Base-by-base conservation (phyloP, 2,888 invertebrate species). In the Agrochola litura region DNA sequence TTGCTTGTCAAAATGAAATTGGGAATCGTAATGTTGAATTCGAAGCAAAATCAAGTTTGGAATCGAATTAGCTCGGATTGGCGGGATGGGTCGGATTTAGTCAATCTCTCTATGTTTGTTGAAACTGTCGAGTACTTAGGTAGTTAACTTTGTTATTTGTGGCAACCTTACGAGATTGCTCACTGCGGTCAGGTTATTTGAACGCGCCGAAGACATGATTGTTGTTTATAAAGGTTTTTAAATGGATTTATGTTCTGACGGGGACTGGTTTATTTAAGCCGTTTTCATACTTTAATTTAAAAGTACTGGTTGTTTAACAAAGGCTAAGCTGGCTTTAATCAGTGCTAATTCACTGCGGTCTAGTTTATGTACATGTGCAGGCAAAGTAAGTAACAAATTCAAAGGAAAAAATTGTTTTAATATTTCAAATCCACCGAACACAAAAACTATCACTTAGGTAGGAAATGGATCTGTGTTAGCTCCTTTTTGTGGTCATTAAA, bases 1-100 rank as follows among this genome's bases (percentile, higher is more conserved):
- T 77, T 71, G 67, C 49, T 63, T 76, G 83, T 83, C 82, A 77
- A 84, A 87, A 86, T 72, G 79, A 77, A 87, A 86, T 87, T 87
- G 86, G 79, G 58, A 85, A 76, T 78, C 77, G 66, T 73, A 84
- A 82, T 79, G 65, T 81, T 58, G 61, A 67, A 76, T 77, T 73
- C 71, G 77, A 69, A 65, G 65, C 77, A n/a, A 71, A 85, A 87
- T 81, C 77, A 76, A 79, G 72, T 84, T 75, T 76, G 72, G 68
- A 79, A 86, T 83, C 72, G 83, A 85, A 86, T 86, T 79, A 68
- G 75, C 76, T 71, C 22, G 63, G 66, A 64, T 82, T 76, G 65
- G 76, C 63, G 46, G 52, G 67, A 63, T 65, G 37, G 56, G 58
- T 72, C 37, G 66, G 41, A 65, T 76, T 70, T 64, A 61, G 63